A percentile compares a stretch with the other conserved stretches of the same genome.
Evolutionary conservation across 2,888 invertebrate species (phyloP).

Genomic region (Euclidia mi): DNA sequence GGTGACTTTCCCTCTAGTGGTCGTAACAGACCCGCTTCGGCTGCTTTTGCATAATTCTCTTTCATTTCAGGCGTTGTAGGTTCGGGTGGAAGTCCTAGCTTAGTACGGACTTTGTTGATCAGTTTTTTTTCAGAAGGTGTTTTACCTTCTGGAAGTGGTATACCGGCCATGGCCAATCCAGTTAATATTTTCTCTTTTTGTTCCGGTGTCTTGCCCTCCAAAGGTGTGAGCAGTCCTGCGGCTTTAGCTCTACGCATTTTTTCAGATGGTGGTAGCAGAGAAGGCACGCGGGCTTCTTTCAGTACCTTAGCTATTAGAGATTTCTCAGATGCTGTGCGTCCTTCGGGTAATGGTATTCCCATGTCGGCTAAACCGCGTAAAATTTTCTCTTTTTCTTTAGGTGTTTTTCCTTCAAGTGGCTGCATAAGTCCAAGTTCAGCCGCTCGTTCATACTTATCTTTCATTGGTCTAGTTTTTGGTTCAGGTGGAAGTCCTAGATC

Average conservation of each 20-base stretch:
- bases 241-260: conserved; percentile 48
- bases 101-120: conserved; percentile 12
- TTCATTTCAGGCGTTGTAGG: conserved; percentile 54
- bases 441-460: too few species aligned
- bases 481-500: conserved; percentile 60
- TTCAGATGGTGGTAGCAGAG: too few species aligned
- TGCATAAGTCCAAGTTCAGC: conserved; percentile 4
- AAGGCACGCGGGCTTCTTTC: too few species aligned
- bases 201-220: conserved; percentile 22
- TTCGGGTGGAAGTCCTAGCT: conserved; percentile 39
- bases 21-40: conserved; percentile 55
- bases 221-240: conserved; percentile 37
- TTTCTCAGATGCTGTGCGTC: conserved; percentile 20
- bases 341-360: conserved; percentile 18
- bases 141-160: conserved; percentile 25
- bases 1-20: conserved; percentile 63
- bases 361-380: conserved; percentile 3
- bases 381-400: conserved; percentile 15
- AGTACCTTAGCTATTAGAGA: too few species aligned
- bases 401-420: conserved; percentile 2
- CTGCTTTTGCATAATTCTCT: conserved; percentile 55
- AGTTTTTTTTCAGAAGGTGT: conserved; percentile 29
- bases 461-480: conserved; percentile 47
- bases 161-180: conserved; percentile 16
- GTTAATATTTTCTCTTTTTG: conserved; percentile 25